Evolutionary conservation across 2,888 invertebrate genomes (phyloP).

Genomic region (Druceiella hillmani): DNA sequence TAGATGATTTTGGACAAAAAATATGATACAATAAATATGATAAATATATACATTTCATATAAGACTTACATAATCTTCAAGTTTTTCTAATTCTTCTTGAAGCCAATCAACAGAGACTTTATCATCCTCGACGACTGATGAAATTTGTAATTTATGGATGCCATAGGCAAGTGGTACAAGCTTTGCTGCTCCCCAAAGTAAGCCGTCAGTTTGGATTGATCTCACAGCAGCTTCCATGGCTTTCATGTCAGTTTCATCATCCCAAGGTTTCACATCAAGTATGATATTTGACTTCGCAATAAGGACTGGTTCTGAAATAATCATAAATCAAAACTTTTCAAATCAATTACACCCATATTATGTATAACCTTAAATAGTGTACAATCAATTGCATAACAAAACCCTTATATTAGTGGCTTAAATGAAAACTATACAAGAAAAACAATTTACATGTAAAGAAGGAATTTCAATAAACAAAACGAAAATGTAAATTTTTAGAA

Average conservation of each 20-base stretch:
- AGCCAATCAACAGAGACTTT: conserved; percentile 87
- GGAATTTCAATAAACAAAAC: too few relatives aligned
- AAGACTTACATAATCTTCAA: conserved; percentile 71
- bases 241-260: conserved; percentile 91
- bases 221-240: conserved; percentile 77
- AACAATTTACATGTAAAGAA: too few relatives aligned
- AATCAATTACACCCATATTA: too few relatives aligned
- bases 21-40: conserved; percentile 3
- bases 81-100: conserved; percentile 77
- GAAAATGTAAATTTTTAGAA: too few relatives aligned
- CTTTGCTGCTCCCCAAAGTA: conserved; percentile 92
- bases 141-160: conserved; percentile 87
- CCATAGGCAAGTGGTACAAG: conserved; percentile 89
- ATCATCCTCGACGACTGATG: conserved; percentile 93
- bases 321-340: too few relatives aligned
- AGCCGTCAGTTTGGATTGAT: conserved; percentile 73
- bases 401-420: too few relatives aligned
- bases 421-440: too few relatives aligned
- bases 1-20: neutral
- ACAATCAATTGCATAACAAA: too few relatives aligned
- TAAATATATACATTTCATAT: neutral
- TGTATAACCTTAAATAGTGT: too few relatives aligned
- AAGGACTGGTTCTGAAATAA: conserved; percentile 65
- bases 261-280: conserved; percentile 90
- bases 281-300: conserved; percentile 95